Evolutionary conservation across 1,140 invertebrate genomes (phyloP), one percentile per base, ranked within the genome.

Genomic region (Yoshiicerus persimilis): DNA sequence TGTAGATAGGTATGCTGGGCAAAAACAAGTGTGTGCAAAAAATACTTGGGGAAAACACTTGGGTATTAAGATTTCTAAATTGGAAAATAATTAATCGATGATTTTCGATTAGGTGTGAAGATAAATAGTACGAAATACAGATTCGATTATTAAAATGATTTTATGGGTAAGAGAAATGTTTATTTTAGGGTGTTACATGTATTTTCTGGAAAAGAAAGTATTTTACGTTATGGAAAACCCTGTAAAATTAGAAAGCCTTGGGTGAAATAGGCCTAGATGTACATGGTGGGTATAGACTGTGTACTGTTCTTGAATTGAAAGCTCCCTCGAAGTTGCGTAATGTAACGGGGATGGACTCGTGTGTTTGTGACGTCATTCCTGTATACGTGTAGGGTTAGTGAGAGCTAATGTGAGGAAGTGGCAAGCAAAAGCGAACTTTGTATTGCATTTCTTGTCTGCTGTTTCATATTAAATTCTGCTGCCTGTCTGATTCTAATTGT

Each of bases 361-460:
- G 36, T 38, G 39, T 84, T 47, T 41, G 86, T 87, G 86, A 87
- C 86, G 86, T 87, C 86, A 87, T 87, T 83, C 75, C 11, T 62
- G 86, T 77, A 41, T 83, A 87, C 70, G 86, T 87, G 86, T 87
- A 87, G 66, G 77, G 70, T 83, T 36, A 80, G 34, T 16, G 41
- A 66, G 62, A 1, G n/a, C 9, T 9, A n/a, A 16, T 11, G 25
- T 80, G 75, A 80, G 75, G 75, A 80, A 80, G 75, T 80, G 75
- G 75, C 75, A 36, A 62, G 23, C 56, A n/a, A 62, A 66, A 66
- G 64, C 27, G 64, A 66, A 66, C 23, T 66, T 25, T 66, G 25
- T 70, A 70, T 70, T 70, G 66, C 66, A 70, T 70, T 70, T 70
- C 23, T 70, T 70, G 13, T 70, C 66, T 30, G 30, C 66, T 70